These are phyloP conservation scores for Tachystola acroxantha DNA, from an alignment of 2,888 invertebrate genomes.

Conservation along the genomic window DNA sequence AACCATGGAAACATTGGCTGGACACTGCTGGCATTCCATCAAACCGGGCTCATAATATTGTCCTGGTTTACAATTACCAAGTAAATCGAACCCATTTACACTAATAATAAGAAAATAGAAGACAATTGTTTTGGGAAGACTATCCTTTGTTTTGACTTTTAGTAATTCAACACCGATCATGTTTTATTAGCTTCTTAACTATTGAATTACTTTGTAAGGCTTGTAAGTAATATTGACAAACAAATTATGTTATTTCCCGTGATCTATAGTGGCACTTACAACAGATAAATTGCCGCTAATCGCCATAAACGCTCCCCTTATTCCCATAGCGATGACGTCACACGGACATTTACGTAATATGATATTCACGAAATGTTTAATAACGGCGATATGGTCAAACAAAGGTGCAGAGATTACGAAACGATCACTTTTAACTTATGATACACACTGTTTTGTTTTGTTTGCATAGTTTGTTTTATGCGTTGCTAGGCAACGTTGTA, in stretches of 20 bases:
- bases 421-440: too few species aligned
- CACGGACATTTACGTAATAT: neutral
- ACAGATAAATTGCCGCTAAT: neutral
- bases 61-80: slow-evolving; percentile 36
- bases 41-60: slow-evolving; percentile 51
- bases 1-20: slow-evolving; percentile 48
- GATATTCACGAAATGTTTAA: neutral
- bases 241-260: neutral
- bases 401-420: too few species aligned
- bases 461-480: slow-evolving; percentile 10
- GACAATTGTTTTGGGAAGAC: neutral
- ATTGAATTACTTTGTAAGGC: too few species aligned
- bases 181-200: too few species aligned
- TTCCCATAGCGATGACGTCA: neutral
- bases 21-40: slow-evolving; percentile 47
- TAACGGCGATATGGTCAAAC: neutral
- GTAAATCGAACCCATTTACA: slow-evolving; percentile 29
- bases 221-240: too few species aligned
- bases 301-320: neutral
- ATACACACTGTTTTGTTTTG: slow-evolving; percentile 3
- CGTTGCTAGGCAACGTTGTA: slow-evolving; percentile 16
- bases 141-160: too few species aligned
- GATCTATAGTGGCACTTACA: neutral
- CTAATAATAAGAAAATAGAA: neutral
- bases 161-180: too few species aligned